Evolutionary conservation across 2,113 vertebrate genomes (phyloP), one percentile per base, ranked within the genome.

Genomic region (Urocitellus parryii): DNA sequence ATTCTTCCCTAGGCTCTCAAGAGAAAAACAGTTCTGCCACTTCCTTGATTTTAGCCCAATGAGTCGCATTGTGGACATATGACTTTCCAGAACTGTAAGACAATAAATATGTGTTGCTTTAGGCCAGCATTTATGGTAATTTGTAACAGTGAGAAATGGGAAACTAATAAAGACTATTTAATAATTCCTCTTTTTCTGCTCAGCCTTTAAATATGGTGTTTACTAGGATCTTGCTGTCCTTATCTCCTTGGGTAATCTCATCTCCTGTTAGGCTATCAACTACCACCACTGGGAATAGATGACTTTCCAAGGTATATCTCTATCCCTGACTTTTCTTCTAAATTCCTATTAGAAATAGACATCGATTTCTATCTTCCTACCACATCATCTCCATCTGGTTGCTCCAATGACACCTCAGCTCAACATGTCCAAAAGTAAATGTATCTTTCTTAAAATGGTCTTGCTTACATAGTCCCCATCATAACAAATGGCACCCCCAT

Each of bases 141-240:
- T 82, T 67, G 25, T 92, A 58, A 89, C 5, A 45, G 79, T 13
- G 94, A 63, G 58, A 70, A 65, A 78, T n/a, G 58, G 45, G 12
- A 86, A 4, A 42, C 11, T 68, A 91, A 63, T 63, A 89, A 48
- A 90, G 74, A 72, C 29, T 63, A 48, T 76, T 92, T 92, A 92
- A 61, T 67, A 91, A 88, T 79, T 83, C 53, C 72, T 94, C 45
- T 93, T 88, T 29, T 53, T 77, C 88, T 89, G 68, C 18, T 91
- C 34, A 77, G 37, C 42, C 2, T 37, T 81, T 77, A 80, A 94
- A 78, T 22, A 61, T 22, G 63, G 63, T 51, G 39, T 89, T 91
- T 37, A 82, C 65, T 20, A 79, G 29, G 72, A 27, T 17, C 89
- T 56, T 86, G 14, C 37, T 89, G 42, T 77, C 79, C 17, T 95